These are phyloP conservation scores for Phyllotreta cruciferae DNA, from an alignment of 2,888 invertebrate species.

Conservation along the genomic window DNA sequence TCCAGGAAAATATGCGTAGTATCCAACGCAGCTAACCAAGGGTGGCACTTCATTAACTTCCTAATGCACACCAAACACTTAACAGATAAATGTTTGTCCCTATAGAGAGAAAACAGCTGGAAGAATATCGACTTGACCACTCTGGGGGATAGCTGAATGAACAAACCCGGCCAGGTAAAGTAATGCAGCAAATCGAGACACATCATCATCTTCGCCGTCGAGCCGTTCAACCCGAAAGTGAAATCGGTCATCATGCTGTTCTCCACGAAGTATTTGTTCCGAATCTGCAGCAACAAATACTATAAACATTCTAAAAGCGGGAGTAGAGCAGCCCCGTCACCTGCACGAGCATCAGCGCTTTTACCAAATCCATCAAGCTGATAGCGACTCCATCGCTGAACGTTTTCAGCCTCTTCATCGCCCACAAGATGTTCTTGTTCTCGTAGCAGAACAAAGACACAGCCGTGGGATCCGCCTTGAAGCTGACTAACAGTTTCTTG, in stretches of 20 bases:
- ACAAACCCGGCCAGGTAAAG: slow-evolving; percentile 26
- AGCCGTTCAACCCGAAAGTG: slow-evolving; percentile 25
- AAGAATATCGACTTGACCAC: slow-evolving; percentile 23
- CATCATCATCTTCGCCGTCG: slow-evolving; percentile 27
- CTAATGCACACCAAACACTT: slow-evolving; percentile 30
- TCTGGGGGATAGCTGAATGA: slow-evolving; percentile 23
- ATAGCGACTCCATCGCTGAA: slow-evolving; percentile 31
- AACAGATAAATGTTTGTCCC: slow-evolving; percentile 7
- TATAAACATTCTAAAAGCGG: background rate
- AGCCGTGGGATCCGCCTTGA: slow-evolving; percentile 25
- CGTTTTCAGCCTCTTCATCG: slow-evolving; percentile 31
- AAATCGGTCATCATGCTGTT: background rate
- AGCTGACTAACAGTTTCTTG: slow-evolving; percentile 27
- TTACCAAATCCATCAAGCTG: slow-evolving; percentile 35
- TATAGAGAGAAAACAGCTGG: slow-evolving; percentile 22
- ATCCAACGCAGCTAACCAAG: slow-evolving; percentile 24
- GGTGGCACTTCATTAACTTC: slow-evolving; percentile 25
- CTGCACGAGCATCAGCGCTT: slow-evolving; percentile 37
- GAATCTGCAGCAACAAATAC: background rate
- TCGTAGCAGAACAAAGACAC: slow-evolving; percentile 33
- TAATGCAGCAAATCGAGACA: slow-evolving; percentile 32
- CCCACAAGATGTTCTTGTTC: slow-evolving; percentile 30
- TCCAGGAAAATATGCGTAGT: slow-evolving; percentile 32
- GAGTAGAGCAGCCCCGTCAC: slow-evolving; percentile 19
- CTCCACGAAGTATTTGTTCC: background rate